These are phyloP conservation scores for Lota lota DNA, from an alignment of 2,113 vertebrate genomes.

Conservation along the genomic window DNA sequence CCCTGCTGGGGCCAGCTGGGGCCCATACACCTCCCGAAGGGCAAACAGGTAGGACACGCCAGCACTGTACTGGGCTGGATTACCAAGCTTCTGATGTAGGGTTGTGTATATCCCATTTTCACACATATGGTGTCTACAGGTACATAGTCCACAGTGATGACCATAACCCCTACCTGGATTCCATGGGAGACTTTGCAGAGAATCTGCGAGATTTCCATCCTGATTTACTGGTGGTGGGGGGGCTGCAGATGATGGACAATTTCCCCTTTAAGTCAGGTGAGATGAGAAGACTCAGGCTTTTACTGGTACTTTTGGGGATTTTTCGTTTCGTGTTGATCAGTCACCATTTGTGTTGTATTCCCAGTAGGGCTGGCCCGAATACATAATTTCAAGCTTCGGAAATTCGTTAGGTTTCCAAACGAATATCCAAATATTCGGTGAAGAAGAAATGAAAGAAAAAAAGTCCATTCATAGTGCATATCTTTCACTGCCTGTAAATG, in stretches of 20 bases:
- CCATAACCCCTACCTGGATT: conserved; percentile 79
- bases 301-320: not conserved
- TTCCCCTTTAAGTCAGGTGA: conserved; percentile 78
- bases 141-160: conserved; percentile 82
- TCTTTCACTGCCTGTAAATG: too few species aligned
- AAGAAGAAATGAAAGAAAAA: too few species aligned
- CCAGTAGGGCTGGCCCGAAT: too few species aligned
- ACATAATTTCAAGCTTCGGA: too few species aligned
- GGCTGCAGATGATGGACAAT: conserved; percentile 84
- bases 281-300: not conserved
- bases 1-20: conserved; percentile 76
- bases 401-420: too few species aligned
- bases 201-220: conserved; percentile 70
- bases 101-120: too few species aligned
- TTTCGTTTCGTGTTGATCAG: not conserved
- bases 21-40: conserved; percentile 73
- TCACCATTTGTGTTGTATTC: too few species aligned
- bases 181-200: conserved; percentile 75
- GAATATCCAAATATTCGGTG: too few species aligned
- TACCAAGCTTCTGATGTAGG: too few species aligned
- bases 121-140: conserved; percentile 42
- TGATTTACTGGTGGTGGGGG: conserved; percentile 78
- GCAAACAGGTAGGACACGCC: conserved; percentile 74
- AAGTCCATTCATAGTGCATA: too few species aligned
- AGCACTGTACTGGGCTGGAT: too few species aligned